Evolutionary conservation across 2,797 vertebrate genomes (phyloP).

Genomic region (Pangasius larnaudii): DNA sequence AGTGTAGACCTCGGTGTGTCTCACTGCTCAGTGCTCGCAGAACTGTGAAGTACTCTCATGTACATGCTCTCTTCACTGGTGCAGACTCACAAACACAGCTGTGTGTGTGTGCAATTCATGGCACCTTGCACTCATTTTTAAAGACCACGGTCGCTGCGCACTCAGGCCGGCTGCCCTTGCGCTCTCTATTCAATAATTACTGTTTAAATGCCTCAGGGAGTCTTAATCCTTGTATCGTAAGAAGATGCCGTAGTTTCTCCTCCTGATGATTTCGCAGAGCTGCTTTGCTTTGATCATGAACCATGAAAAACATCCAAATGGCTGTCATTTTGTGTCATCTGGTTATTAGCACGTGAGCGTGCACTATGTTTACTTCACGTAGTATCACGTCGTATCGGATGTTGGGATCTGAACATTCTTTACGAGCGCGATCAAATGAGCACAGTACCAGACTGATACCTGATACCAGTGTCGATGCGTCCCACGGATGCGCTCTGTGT

Average conservation of each 20-base stretch:
- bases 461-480: neutral
- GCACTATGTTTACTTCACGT: neutral
- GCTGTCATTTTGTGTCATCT: neutral
- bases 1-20: neutral
- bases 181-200: neutral
- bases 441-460: neutral
- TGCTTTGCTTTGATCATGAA: neutral
- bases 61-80: too few relatives aligned
- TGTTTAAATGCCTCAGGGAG: neutral
- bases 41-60: neutral
- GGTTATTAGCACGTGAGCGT: neutral
- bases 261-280: neutral
- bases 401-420: neutral
- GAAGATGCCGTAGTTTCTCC: neutral
- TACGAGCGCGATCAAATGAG: neutral
- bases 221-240: neutral
- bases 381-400: neutral
- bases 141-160: neutral
- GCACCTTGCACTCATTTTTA: neutral
- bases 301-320: neutral
- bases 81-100: too few relatives aligned
- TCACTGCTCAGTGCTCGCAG: neutral
- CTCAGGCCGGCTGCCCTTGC: too few relatives aligned
- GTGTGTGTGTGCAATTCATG: neutral
- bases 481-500: neutral